These are phyloP conservation scores for Zygothrica quintamaculata DNA, from an alignment of 2,888 invertebrate genomes.

Conservation along the genomic window DNA sequence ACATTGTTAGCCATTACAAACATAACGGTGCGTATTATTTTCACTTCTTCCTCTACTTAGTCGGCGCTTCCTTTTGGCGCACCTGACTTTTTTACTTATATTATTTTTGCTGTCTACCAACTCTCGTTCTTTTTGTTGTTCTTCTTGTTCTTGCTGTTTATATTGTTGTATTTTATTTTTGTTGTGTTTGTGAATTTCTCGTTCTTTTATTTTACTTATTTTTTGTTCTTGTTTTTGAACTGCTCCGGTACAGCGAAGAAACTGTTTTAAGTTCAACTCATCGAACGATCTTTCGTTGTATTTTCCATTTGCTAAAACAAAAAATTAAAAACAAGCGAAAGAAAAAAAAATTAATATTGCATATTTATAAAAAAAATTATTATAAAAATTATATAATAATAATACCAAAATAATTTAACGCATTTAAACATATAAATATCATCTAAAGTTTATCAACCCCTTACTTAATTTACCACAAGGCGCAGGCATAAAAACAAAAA, in stretches of 20 bases:
- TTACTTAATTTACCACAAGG: too few species aligned
- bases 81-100: constrained; percentile 14
- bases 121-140: constrained; percentile 42
- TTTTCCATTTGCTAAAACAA: constrained; percentile 62
- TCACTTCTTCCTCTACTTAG: constrained; percentile 26
- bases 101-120: constrained; percentile 15
- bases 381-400: too few species aligned
- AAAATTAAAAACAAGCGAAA: neutral
- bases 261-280: constrained; percentile 41
- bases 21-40: constrained; percentile 80
- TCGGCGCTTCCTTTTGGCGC: constrained; percentile 33
- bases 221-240: constrained; percentile 33
- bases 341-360: neutral
- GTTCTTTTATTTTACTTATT: constrained; percentile 43
- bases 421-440: too few species aligned
- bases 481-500: too few species aligned
- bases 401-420: too few species aligned
- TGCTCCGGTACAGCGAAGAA: constrained; percentile 52
- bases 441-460: too few species aligned
- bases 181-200: constrained; percentile 28
- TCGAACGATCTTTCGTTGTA: constrained; percentile 62
- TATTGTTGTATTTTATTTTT: constrained; percentile 40
- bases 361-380: neutral
- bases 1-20: constrained; percentile 85
- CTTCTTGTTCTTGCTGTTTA: constrained; percentile 11